Evolutionary conservation across 2,797 vertebrate genomes (phyloP), one percentile per base, ranked within the genome.

Genomic region (Myotis pilosus): DNA sequence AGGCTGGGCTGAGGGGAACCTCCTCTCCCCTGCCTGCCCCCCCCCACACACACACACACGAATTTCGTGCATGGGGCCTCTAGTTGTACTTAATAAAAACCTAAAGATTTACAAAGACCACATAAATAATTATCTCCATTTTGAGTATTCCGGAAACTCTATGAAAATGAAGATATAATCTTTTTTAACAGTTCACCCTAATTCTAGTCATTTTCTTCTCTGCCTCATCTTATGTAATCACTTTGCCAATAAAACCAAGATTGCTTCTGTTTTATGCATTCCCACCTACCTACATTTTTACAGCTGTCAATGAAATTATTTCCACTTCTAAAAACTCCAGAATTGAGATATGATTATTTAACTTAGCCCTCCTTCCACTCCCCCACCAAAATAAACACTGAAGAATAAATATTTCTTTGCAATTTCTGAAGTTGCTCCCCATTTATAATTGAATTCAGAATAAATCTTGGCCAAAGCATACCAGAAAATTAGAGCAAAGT

Each of bases 221-320:
- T 44, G 87, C 23, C n/a, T 93, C 78, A 12, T 8, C 33, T 85
- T 74, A n/a, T 0, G 6, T 22, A 92, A 81, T 71, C 69, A 55
- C 60, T 92, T 60, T 5, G 5, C 81, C 68, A 86, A 79, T 33
- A 94, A 85, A 62, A 23, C 53, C 66, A 81, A 49, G 49, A 60
- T 15, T 53, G n/a, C 66, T 82, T 88, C 53, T 30, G 3, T 64
- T 87, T 69, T 55, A 66, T 72, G 28, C 38, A 41, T 53, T 51
- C 3, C 47, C 49, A 80, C 80, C 74, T 92, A 62, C 60, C 62
- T 55, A 30, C 38, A 57, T 68, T n/a, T 95, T 62, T 66, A 80
- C 20, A 93, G 74, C 95, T 97, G 97, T 97, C 98, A 98, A 87
- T 92, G 25, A 89, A 91, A 78, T 97, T 95, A 96, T 85, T 82